Percentiles rank a stretch among this genome's conserved stretches.
Evolutionary conservation across 2,888 invertebrate genomes (phyloP).

Genomic region (Spicauda simplicius): DNA sequence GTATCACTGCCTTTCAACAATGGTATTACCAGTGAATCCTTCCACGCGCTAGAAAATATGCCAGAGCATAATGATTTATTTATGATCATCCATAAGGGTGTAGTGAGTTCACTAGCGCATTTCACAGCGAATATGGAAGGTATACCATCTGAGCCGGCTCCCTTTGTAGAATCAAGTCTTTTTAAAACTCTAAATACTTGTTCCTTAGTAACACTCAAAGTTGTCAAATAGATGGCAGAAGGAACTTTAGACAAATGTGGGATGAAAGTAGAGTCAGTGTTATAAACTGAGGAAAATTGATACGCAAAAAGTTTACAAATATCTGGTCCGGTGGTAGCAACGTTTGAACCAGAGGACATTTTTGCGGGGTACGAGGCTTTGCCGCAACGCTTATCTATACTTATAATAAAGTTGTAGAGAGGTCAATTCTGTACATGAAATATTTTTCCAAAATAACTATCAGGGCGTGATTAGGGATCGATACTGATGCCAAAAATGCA

Average conservation of each 20-base stretch:
- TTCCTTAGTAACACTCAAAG: background rate
- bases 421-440: too few species aligned
- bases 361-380: background rate
- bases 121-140: constrained; percentile 24
- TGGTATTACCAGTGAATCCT: constrained; percentile 37
- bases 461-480: too few species aligned
- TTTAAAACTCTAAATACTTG: constrained; percentile 31
- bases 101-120: constrained; percentile 14
- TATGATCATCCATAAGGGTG: constrained; percentile 29
- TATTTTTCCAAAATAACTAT: too few species aligned
- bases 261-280: background rate
- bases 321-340: background rate
- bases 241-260: constrained; percentile 17
- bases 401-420: too few species aligned
- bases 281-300: background rate
- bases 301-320: constrained; percentile 1
- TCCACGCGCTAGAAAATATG: constrained; percentile 29
- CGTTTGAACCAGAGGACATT: background rate
- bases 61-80: constrained; percentile 28
- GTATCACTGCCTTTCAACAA: constrained; percentile 37
- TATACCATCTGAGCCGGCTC: constrained; percentile 36
- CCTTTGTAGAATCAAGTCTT: constrained; percentile 32
- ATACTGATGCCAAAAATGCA: too few species aligned
- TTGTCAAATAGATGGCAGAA: constrained; percentile 14
- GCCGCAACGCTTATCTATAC: constrained; percentile 3